phyloP scores from a whole-genome alignment of 2,888 invertebrate species.

The Vandiemenella viatica region DNA sequence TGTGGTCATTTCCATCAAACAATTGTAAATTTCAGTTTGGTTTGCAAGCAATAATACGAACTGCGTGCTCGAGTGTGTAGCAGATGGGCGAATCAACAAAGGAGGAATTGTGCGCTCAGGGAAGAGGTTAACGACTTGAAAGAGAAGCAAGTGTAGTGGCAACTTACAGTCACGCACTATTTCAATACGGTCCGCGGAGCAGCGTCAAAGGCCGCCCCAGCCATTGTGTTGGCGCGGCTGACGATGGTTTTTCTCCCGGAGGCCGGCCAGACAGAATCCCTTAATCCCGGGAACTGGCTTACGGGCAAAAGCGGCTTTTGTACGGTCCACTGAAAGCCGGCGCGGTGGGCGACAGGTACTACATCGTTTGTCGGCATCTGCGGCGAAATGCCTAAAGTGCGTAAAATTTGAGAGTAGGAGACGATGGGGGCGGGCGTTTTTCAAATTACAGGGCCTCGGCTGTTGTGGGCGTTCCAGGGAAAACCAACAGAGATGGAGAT shows the following conservation, averaged over 20 bases:
- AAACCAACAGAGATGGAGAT: too few species aligned
- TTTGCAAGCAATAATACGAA: too few species aligned
- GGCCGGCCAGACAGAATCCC: not conserved
- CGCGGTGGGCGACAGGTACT: not conserved
- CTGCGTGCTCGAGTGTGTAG: too few species aligned
- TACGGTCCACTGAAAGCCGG: not conserved
- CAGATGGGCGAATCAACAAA: too few species aligned
- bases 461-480: not conserved
- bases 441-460: not conserved
- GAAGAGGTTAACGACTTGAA: not conserved
- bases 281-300: not conserved
- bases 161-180: not conserved
- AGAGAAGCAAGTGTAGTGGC: not conserved
- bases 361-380: not conserved
- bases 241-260: too few species aligned
- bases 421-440: not conserved
- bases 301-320: not conserved
- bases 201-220: not conserved
- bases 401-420: not conserved
- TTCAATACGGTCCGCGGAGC: not conserved
- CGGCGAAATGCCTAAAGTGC: not conserved
- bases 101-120: too few species aligned
- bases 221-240: too few species aligned
- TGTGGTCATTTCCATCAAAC: too few species aligned
- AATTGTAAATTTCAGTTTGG: too few species aligned